phyloP scores from a whole-genome alignment of 2,113 vertebrate genomes.

The Mus spicilegus region DNA sequence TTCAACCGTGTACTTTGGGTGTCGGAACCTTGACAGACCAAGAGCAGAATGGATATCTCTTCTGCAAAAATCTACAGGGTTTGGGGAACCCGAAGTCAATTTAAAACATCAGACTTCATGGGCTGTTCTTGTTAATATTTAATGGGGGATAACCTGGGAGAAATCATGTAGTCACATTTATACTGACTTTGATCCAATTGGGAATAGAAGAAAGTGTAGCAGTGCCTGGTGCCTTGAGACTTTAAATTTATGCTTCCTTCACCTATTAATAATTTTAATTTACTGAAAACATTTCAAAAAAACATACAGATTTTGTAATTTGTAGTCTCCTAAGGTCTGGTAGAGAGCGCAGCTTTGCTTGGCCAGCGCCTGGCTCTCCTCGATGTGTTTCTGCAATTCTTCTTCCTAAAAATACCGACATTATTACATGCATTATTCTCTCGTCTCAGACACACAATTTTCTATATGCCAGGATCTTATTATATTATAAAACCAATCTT shows the following conservation, averaged over 20 bases:
- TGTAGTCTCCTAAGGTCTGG: constrained; percentile 69
- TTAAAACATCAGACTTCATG: not conserved
- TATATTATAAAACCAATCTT: not conserved
- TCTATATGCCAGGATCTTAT: not conserved
- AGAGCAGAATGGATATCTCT: not conserved
- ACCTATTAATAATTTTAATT: not conserved
- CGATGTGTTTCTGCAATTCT: constrained; percentile 66
- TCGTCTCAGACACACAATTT: not conserved
- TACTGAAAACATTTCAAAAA: not conserved
- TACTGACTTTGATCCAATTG: not conserved
- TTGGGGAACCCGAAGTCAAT: not conserved
- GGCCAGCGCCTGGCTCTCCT: constrained; percentile 57
- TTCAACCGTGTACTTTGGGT: not conserved
- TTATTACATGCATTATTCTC: constrained; percentile 8
- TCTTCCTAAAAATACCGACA: constrained; percentile 74
- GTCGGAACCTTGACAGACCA: not conserved
- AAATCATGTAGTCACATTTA: not conserved
- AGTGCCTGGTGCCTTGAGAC: not conserved
- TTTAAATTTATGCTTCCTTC: not conserved
- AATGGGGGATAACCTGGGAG: not conserved
- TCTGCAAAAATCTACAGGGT: not conserved
- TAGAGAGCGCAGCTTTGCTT: constrained; percentile 71
- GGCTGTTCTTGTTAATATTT: not conserved
- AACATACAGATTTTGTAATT: constrained; percentile 77
- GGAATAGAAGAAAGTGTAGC: not conserved